phyloP scores from a whole-genome alignment of 2,113 vertebrate species.

The Serinus canaria region DNA sequence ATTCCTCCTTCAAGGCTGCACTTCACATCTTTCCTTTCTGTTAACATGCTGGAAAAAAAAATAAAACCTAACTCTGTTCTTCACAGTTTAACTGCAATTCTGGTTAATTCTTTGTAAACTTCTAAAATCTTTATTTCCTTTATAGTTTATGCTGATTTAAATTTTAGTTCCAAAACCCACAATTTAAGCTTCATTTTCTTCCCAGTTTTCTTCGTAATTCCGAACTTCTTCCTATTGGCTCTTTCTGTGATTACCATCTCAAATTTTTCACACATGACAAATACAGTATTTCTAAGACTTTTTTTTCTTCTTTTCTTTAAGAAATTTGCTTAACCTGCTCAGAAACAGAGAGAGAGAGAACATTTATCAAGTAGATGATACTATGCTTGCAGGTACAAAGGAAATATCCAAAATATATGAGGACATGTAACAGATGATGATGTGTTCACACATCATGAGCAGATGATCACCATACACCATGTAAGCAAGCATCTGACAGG shows the following conservation, averaged over 20 bases:
- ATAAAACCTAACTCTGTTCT: background rate
- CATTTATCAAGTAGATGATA: background rate
- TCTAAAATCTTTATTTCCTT: background rate
- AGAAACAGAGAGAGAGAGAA: background rate
- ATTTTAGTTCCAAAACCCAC: background rate
- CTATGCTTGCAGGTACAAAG: background rate
- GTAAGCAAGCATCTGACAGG: background rate
- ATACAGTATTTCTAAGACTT: background rate
- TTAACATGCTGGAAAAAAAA: background rate
- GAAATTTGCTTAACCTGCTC: background rate
- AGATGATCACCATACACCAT: background rate
- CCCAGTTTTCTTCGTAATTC: background rate
- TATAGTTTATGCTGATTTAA: background rate
- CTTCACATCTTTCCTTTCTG: background rate
- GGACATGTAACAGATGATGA: background rate
- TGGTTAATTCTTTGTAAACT: slow-evolving; percentile 7
- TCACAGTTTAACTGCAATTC: slow-evolving; percentile 8
- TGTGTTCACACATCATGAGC: background rate
- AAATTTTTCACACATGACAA: background rate
- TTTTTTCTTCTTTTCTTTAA: background rate
- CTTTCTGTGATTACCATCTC: background rate
- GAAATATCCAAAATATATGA: background rate
- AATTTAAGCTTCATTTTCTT: slow-evolving; percentile 2
- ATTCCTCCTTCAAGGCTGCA: background rate
- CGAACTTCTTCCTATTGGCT: background rate